A percentile compares a stretch with the other conserved stretches of the same genome.
phyloP scores from a whole-genome alignment of 2,113 vertebrate species.

The Mystacornis crossleyi region DNA sequence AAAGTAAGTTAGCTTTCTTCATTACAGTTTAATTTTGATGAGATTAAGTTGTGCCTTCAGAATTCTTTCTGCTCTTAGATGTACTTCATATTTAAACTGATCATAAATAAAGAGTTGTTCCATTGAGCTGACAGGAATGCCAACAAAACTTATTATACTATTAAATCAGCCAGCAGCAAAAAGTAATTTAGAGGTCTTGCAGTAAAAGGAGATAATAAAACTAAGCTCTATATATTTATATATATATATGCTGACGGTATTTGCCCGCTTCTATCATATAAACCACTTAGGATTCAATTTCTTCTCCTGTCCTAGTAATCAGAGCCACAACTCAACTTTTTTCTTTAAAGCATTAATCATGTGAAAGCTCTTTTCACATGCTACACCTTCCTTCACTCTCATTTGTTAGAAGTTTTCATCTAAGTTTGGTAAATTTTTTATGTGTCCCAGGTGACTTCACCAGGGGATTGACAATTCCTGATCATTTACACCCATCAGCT shows the following conservation, averaged over 20 bases:
- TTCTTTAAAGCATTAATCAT: not conserved
- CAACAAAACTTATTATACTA: not conserved
- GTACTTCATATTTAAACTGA: not conserved
- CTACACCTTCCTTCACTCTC: not conserved
- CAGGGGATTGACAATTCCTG: not conserved
- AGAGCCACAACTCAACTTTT: not conserved
- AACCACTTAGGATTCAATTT: not conserved
- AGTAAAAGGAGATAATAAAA: not conserved
- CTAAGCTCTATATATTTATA: not conserved
- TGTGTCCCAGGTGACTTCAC: not conserved
- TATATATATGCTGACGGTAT: not conserved
- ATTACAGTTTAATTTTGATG: not conserved
- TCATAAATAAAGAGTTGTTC: not conserved
- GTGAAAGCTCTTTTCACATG: not conserved
- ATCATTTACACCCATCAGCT: not conserved
- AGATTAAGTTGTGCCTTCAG: not conserved
- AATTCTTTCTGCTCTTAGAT: not conserved
- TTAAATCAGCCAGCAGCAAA: not conserved
- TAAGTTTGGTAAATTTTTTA: not conserved
- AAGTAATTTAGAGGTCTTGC: not conserved
- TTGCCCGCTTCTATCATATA: not conserved
- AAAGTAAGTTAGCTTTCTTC: not conserved
- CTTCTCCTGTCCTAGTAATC: not conserved
- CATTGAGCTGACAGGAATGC: not conserved
- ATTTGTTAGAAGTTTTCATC: not conserved